Evolutionary conservation across 2,888 invertebrate genomes (phyloP).

Genomic region (Macaria liturata): DNA sequence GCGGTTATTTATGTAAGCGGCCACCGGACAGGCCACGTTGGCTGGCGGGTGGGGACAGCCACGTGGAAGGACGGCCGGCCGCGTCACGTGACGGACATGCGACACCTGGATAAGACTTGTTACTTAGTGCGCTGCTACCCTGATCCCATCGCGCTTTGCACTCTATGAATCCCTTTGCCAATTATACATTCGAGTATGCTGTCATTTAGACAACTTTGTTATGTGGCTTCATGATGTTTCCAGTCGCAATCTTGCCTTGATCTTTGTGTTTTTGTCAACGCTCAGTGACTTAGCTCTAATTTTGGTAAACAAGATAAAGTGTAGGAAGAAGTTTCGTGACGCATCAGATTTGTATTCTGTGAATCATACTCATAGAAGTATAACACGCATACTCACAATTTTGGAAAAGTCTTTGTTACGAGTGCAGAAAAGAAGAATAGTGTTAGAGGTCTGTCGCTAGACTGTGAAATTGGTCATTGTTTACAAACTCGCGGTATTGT

Average conservation of each 20-base stretch:
- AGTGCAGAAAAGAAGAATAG: too few relatives aligned
- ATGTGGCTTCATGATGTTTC: background rate
- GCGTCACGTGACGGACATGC: slow-evolving; percentile 45
- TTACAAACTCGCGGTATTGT: slow-evolving; percentile 20
- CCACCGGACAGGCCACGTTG: slow-evolving; percentile 49
- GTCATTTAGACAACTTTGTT: background rate
- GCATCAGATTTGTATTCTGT: slow-evolving; percentile 15
- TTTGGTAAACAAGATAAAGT: slow-evolving; percentile 34
- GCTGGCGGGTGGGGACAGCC: slow-evolving; percentile 48
- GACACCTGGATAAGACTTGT: slow-evolving; percentile 41
- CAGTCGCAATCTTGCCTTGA: slow-evolving; percentile 12
- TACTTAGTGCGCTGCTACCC: slow-evolving; percentile 25
- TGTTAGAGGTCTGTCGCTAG: too few relatives aligned
- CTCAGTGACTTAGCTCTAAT: slow-evolving; percentile 17
- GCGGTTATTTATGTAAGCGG: slow-evolving; percentile 52
- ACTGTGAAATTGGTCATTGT: too few relatives aligned
- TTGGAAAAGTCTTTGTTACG: too few relatives aligned
- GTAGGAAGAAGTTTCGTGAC: slow-evolving; percentile 41
- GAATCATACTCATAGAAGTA: too few relatives aligned
- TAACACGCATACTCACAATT: too few relatives aligned
- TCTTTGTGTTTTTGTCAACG: slow-evolving; percentile 1
- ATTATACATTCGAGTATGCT: slow-evolving; percentile 18
- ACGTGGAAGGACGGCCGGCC: slow-evolving; percentile 47
- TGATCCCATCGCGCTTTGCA: slow-evolving; percentile 13
- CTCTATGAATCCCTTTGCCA: slow-evolving; percentile 11